Conservation (phyloP, 2,113 vertebrate genomes). For the Corydoras maculifer region DNA sequence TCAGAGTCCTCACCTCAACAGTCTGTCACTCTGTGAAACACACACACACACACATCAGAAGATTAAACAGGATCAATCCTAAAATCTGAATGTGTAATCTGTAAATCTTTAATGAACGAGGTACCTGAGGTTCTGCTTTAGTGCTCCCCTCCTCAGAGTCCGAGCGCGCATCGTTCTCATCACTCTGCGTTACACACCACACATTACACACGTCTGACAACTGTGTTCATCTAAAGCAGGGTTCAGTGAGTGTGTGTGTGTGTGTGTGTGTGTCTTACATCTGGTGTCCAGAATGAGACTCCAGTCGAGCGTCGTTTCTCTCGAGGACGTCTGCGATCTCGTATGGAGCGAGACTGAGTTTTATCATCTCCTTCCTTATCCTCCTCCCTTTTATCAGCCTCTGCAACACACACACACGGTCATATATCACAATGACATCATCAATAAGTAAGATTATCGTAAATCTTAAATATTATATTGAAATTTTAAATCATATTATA, state of each 20-base stretch:
- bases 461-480: too few relatives aligned
- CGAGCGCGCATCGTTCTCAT: conserved; percentile 88
- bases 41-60: background rate
- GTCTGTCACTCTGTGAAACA: conserved; percentile 30
- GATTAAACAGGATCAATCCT: background rate
- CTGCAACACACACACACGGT: conserved; percentile 52
- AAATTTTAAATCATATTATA: too few relatives aligned
- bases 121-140: conserved; percentile 84
- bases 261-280: conserved; percentile 62
- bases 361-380: conserved; percentile 93
- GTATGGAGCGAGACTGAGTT: conserved; percentile 88
- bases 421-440: background rate
- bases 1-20: conserved; percentile 21
- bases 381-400: conserved; percentile 81
- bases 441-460: too few relatives aligned
- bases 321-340: conserved; percentile 89
- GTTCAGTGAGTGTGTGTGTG: background rate
- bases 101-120: background rate
- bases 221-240: background rate
- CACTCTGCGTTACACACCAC: conserved; percentile 68
- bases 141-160: conserved; percentile 88
- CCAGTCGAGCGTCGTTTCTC: conserved; percentile 94
- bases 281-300: conserved; percentile 88
- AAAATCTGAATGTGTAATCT: background rate
- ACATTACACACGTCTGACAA: background rate